phyloP scores from a whole-genome alignment of 1,140 invertebrate genomes.

The Aricia agestis region DNA sequence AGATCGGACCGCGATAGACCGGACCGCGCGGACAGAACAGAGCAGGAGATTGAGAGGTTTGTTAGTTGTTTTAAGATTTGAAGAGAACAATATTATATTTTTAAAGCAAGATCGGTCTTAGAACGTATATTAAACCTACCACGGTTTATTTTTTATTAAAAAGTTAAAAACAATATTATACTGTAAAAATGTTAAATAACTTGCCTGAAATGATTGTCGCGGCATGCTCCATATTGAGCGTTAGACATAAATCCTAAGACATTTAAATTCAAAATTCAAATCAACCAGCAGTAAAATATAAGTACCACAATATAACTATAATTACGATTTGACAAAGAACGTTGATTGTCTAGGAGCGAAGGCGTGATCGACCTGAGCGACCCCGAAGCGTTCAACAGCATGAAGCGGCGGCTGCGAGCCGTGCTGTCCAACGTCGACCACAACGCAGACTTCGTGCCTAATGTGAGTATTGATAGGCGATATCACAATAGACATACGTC shows the following conservation, averaged over 20 bases:
- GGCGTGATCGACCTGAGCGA: slow-evolving; percentile 60
- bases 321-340: no score
- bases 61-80: not conserved
- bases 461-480: slow-evolving; percentile 48
- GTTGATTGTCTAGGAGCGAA: slow-evolving; percentile 38
- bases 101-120: not conserved
- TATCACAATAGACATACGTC: no score
- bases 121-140: not conserved
- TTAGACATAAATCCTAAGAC: no score
- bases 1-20: not conserved
- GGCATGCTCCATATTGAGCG: no score
- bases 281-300: no score
- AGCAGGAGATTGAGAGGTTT: slow-evolving; percentile 32
- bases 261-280: no score
- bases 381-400: slow-evolving; percentile 83
- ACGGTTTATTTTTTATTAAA: no score
- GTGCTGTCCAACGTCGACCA: slow-evolving; percentile 90
- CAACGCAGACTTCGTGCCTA: slow-evolving; percentile 58
- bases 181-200: no score
- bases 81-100: not conserved
- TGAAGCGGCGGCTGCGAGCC: slow-evolving; percentile 93
- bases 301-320: no score
- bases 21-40: not conserved
- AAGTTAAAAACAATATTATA: no score
- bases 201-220: no score